A percentile compares a stretch with the other conserved stretches of the same genome.
Evolutionary conservation across 1,140 invertebrate genomes (phyloP).

Genomic region (Brachionus paranguensis): DNA sequence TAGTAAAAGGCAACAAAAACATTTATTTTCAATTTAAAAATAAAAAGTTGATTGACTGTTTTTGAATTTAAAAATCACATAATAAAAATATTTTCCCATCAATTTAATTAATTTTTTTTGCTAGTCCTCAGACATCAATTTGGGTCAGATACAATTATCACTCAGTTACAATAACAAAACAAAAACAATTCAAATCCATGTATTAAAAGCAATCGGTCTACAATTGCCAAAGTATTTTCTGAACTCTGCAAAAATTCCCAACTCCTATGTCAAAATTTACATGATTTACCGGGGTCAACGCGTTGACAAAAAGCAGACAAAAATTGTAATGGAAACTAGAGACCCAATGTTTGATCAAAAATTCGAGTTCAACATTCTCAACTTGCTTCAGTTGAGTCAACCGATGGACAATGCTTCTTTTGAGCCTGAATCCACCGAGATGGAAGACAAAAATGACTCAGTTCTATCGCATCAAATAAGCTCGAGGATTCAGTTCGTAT

Average conservation of each 20-base stretch:
- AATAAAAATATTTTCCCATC: no score
- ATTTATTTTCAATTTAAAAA: no score
- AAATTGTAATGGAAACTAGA: slow-evolving; percentile 90
- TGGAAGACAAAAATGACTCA: background rate
- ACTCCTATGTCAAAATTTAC: slow-evolving; percentile 85
- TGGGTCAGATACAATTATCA: background rate
- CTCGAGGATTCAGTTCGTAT: slow-evolving; percentile 80
- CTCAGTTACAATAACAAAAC: background rate
- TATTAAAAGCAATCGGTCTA: background rate
- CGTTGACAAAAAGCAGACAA: slow-evolving; percentile 97
- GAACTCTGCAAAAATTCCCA: slow-evolving; percentile 27
- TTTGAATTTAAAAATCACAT: no score
- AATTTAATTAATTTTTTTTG: background rate
- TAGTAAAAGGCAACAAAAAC: no score
- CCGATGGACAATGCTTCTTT: background rate
- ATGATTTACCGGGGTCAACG: slow-evolving; percentile 91
- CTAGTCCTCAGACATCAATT: background rate
- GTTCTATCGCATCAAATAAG: slow-evolving; percentile 66
- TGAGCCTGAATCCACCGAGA: background rate
- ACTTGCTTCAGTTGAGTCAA: slow-evolving; percentile 33
- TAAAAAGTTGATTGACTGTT: no score
- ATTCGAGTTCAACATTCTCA: slow-evolving; percentile 64
- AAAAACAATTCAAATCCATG: slow-evolving; percentile 18
- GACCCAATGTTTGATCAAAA: slow-evolving; percentile 98
- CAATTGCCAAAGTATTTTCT: slow-evolving; percentile 9